Conservation (phyloP, 2,113 vertebrate genomes). For the Apodemus speciosus region DNA sequence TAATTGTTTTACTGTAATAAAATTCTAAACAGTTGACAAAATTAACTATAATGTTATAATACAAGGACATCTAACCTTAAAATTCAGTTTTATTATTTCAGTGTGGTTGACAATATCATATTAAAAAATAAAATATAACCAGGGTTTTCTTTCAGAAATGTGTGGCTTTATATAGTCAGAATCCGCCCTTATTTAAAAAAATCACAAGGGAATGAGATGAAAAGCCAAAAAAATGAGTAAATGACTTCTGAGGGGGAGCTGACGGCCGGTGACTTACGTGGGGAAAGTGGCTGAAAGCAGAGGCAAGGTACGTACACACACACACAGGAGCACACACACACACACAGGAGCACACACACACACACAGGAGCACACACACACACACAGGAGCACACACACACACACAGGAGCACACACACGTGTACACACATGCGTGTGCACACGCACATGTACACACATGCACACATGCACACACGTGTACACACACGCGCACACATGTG, state of each 20-base stretch:
- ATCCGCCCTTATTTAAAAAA: neutral
- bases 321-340: no score
- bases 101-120: neutral
- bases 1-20: slow-evolving; percentile 21
- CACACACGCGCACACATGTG: no score
- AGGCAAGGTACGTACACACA: no score
- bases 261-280: accelerated
- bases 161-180: neutral
- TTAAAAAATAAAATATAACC: neutral
- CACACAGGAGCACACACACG: no score
- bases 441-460: no score
- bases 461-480: no score
- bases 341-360: no score
- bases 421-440: no score
- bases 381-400: no score
- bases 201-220: neutral
- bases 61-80: neutral
- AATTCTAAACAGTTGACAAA: neutral
- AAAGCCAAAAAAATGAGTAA: neutral
- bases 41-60: neutral
- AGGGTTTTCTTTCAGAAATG: neutral
- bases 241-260: neutral
- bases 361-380: no score
- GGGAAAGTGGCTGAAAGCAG: neutral
- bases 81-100: neutral